Evolutionary conservation across 2,888 invertebrate genomes (phyloP).

Genomic region (Pterostichus madidus): DNA sequence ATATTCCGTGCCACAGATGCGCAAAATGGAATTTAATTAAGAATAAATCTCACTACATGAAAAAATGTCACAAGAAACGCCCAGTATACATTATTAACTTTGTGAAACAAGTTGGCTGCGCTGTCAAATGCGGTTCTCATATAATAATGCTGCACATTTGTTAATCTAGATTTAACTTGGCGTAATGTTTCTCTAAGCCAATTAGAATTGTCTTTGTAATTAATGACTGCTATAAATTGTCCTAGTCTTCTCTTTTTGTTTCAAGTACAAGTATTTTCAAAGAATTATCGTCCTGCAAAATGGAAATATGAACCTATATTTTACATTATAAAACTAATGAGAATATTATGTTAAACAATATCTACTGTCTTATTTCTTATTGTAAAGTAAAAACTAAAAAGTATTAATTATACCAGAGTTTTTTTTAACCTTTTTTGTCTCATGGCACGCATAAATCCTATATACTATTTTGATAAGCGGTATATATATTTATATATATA

Average conservation of each 20-base stretch:
- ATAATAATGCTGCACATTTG: conserved; percentile 44
- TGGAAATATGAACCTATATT: conserved; percentile 23
- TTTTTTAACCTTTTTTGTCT: too few relatives aligned
- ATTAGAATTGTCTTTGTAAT: conserved; percentile 58
- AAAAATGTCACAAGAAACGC: conserved; percentile 16
- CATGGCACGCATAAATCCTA: too few relatives aligned
- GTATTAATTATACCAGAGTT: too few relatives aligned
- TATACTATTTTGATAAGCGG: too few relatives aligned
- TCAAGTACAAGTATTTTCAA: conserved; percentile 22
- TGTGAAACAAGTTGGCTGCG: conserved; percentile 4
- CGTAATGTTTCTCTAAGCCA: conserved; percentile 55
- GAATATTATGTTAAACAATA: neutral
- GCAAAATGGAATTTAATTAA: conserved; percentile 18
- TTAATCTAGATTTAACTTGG: conserved; percentile 55
- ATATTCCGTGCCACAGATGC: neutral
- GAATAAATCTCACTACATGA: neutral
- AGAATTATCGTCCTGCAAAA: neutral
- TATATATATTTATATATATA: too few relatives aligned
- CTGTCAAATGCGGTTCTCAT: conserved; percentile 31
- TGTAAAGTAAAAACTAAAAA: too few relatives aligned
- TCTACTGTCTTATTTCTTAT: neutral
- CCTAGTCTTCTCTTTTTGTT: conserved; percentile 42
- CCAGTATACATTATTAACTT: neutral
- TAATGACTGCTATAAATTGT: conserved; percentile 57
- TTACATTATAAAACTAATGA: neutral